Evolutionary conservation across 1,140 invertebrate genomes (phyloP).

Genomic region (Drosophila prosaltans): DNA sequence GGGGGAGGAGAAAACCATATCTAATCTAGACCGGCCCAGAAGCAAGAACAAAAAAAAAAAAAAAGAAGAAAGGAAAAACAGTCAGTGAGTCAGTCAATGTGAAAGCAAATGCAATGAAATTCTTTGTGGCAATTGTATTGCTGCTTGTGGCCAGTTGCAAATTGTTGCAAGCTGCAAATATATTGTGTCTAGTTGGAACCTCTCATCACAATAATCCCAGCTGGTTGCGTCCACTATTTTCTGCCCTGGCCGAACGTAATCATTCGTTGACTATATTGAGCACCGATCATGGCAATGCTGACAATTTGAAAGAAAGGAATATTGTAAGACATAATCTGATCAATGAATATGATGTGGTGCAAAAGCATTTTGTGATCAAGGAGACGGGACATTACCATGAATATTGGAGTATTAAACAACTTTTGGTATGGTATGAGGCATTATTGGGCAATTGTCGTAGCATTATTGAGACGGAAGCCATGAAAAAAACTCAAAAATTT

Average conservation of each 20-base stretch:
- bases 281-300: slow-evolving; percentile 1
- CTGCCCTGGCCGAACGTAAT: slow-evolving; percentile 49
- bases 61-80: not conserved
- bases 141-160: slow-evolving; percentile 25
- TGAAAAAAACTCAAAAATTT: not conserved
- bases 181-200: slow-evolving; percentile 54
- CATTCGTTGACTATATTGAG: slow-evolving; percentile 48
- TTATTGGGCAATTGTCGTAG: slow-evolving; percentile 46
- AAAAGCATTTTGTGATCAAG: slow-evolving; percentile 39
- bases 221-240: slow-evolving; percentile 51
- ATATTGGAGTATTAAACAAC: slow-evolving; percentile 35
- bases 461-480: not conserved
- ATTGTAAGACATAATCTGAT: slow-evolving; percentile 23
- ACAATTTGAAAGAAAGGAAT: not conserved
- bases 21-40: not conserved
- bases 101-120: slow-evolving; percentile 40
- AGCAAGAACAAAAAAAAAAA: not conserved
- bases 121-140: not conserved
- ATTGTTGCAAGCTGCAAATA: slow-evolving; percentile 36
- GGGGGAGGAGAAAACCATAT: not conserved
- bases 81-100: slow-evolving; percentile 32
- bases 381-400: slow-evolving; percentile 1
- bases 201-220: slow-evolving; percentile 48
- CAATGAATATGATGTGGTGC: slow-evolving; percentile 48
- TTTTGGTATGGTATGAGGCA: slow-evolving; percentile 61